These are phyloP conservation scores for Diadema setosum DNA, from an alignment of 35 echinoderm and acorn worm genomes.

Conservation along the genomic window DNA sequence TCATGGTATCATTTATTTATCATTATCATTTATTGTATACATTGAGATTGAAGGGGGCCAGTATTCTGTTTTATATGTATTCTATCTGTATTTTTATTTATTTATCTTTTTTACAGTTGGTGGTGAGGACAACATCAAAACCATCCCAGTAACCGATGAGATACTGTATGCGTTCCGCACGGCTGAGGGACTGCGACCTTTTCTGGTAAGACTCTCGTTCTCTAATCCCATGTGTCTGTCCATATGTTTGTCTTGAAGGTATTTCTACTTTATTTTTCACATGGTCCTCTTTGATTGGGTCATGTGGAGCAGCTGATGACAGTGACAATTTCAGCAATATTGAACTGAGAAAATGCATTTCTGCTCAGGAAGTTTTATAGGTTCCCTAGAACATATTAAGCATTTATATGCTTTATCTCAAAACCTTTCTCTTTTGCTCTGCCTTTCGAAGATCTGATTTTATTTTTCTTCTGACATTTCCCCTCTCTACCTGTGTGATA, in stretches of 20 bases:
- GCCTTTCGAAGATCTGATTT: too few species aligned
- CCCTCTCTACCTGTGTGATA: too few species aligned
- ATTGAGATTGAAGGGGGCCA: too few species aligned
- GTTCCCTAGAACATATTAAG: too few species aligned
- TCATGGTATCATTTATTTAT: too few species aligned
- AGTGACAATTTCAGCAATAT: not conserved
- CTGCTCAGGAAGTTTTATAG: too few species aligned
- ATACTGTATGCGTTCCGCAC: constrained; percentile 64
- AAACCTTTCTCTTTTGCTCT: too few species aligned
- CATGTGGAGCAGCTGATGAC: not conserved
- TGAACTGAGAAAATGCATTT: not conserved
- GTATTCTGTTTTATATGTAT: too few species aligned
- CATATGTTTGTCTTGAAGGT: not conserved
- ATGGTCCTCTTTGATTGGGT: not conserved
- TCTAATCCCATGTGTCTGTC: not conserved
- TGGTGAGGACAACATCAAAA: not conserved
- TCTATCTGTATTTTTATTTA: too few species aligned
- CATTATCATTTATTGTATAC: too few species aligned
- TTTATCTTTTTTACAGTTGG: not conserved
- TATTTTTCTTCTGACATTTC: too few species aligned
- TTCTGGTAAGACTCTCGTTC: constrained; percentile 31
- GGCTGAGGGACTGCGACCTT: constrained; percentile 57
- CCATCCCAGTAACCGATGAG: constrained; percentile 8
- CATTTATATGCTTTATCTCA: too few species aligned
- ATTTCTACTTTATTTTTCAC: not conserved